Conservation (phyloP, 1,140 invertebrate genomes). For the Argopecten irradians region DNA sequence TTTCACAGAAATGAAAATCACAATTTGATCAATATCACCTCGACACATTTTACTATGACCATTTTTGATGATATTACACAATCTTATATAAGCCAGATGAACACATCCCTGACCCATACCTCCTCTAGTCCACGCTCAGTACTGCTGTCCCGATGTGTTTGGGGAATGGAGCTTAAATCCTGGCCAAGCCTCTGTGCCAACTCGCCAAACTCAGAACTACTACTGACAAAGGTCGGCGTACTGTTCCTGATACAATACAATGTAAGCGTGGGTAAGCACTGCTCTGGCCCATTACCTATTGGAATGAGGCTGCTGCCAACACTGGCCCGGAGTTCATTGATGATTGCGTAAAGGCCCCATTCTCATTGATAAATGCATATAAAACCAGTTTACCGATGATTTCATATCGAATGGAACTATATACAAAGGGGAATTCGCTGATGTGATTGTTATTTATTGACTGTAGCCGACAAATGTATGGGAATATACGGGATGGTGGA, state of each 20-base stretch:
- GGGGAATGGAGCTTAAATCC: background rate
- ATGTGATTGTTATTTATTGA: background rate
- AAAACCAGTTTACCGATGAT: slow-evolving; percentile 9
- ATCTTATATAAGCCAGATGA: background rate
- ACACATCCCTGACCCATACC: background rate
- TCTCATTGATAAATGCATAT: slow-evolving; percentile 14
- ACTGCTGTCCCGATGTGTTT: background rate
- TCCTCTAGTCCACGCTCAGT: background rate
- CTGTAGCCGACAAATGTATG: background rate
- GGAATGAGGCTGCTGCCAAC: background rate
- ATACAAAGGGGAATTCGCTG: background rate
- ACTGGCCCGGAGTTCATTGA: background rate
- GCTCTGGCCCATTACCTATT: background rate
- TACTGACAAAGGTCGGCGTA: background rate
- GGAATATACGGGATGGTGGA: background rate
- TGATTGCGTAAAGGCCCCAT: background rate
- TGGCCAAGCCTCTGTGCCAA: background rate
- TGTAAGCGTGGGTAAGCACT: background rate
- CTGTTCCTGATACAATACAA: background rate
- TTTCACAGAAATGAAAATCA: too few species aligned
- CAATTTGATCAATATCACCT: too few species aligned
- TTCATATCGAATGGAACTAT: background rate
- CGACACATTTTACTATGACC: too few species aligned
- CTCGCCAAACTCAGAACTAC: background rate
- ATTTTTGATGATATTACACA: background rate